Conservation (phyloP, 2,888 invertebrate genomes). For the Eueremaeus valkanovi region DNA sequence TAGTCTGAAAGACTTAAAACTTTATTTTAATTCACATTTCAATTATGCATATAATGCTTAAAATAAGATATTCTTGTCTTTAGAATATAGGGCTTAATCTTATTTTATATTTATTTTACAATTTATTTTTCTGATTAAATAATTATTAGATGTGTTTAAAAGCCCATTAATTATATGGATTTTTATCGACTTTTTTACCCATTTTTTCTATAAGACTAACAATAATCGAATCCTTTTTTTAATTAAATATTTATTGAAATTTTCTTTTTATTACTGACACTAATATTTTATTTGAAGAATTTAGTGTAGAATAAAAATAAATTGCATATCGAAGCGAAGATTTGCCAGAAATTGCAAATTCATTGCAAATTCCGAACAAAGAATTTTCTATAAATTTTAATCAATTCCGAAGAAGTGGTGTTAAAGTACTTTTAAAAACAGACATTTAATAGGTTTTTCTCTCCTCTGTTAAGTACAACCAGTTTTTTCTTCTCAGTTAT, state of each 20-base stretch:
- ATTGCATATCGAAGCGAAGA: neutral
- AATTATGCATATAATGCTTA: no score
- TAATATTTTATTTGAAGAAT: neutral
- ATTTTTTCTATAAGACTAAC: neutral
- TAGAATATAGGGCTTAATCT: no score
- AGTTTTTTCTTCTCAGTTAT: neutral
- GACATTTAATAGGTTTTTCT: neutral
- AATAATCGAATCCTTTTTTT: constrained; percentile 14
- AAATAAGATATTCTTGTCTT: no score
- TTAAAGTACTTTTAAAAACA: neutral
- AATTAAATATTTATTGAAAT: constrained; percentile 32
- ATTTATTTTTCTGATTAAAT: no score
- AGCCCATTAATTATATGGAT: no score
- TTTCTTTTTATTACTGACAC: constrained; percentile 15
- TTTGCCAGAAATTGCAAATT: neutral
- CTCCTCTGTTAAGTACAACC: no score
- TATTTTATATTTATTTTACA: no score
- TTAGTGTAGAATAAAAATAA: constrained; percentile 24
- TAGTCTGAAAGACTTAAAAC: no score
- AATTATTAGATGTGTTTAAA: no score
- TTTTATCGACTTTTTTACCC: neutral
- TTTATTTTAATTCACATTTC: no score
- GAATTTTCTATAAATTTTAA: constrained; percentile 22
- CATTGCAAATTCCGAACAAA: neutral
- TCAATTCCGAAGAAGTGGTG: constrained; percentile 15